These are phyloP conservation scores for Eurosta solidaginis DNA, from an alignment of 1,140 invertebrate species.

Conservation along the genomic window DNA sequence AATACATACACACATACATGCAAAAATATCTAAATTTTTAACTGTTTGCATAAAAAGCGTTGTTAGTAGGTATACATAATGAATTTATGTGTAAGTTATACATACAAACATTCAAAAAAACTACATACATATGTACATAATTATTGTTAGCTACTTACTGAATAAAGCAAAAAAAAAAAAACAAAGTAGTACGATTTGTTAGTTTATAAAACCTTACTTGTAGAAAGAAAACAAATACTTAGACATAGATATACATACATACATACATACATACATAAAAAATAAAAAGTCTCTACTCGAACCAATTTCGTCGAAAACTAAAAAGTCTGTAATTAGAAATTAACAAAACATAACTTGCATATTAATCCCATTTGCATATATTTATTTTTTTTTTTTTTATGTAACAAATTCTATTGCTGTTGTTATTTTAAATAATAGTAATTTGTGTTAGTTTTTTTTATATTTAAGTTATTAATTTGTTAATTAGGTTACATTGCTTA, in stretches of 20 bases:
- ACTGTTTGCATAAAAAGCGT: background rate
- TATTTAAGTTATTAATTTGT: background rate
- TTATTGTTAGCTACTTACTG: too few relatives aligned
- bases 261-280: background rate
- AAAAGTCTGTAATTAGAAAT: background rate
- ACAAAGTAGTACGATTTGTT: too few relatives aligned
- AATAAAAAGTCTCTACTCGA: background rate
- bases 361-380: background rate
- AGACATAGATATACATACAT: too few relatives aligned
- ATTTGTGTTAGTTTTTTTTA: background rate
- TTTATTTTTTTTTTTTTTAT: constrained; percentile 2
- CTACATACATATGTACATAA: background rate
- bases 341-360: background rate
- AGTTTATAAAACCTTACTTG: too few relatives aligned
- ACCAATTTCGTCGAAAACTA: constrained; percentile 21
- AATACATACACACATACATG: background rate
- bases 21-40: background rate
- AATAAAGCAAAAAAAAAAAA: too few relatives aligned
- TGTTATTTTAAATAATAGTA: too few relatives aligned
- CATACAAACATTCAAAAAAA: background rate
- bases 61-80: background rate
- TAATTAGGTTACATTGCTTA: background rate
- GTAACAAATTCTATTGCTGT: background rate
- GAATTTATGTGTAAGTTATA: constrained; percentile 1
- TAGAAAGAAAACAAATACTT: too few relatives aligned